Conservation (phyloP, 2,113 vertebrate genomes). For the Athene noctua region DNA sequence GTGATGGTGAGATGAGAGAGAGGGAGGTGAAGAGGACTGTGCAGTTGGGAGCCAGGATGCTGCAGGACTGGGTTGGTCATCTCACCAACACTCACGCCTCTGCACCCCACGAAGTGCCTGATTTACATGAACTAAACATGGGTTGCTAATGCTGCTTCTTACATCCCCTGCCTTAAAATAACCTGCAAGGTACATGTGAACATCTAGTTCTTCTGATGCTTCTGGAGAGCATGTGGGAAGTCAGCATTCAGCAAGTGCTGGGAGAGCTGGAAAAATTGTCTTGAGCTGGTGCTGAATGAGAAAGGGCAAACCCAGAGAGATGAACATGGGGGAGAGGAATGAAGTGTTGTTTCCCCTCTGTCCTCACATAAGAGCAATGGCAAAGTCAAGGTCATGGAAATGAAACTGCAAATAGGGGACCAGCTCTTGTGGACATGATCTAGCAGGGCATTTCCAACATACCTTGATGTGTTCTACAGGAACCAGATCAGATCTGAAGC, state of each 20-base stretch:
- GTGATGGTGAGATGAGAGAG: not conserved
- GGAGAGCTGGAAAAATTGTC: not conserved
- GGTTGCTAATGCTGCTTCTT: not conserved
- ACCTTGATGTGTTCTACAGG: not conserved
- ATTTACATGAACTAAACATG: not conserved
- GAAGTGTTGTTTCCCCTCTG: not conserved
- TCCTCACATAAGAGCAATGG: not conserved
- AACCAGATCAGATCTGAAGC: not conserved
- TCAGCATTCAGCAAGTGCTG: not conserved
- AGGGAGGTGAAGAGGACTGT: not conserved
- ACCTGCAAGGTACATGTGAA: not conserved
- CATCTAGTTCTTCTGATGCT: not conserved
- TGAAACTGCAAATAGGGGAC: not conserved
- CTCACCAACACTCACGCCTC: not conserved
- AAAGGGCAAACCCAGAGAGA: not conserved
- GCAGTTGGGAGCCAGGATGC: not conserved
- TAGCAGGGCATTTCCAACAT: not conserved
- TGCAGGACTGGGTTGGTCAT: not conserved
- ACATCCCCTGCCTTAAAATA: not conserved
- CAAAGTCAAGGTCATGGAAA: not conserved
- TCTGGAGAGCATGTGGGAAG: not conserved
- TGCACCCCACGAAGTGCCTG: rapidly evolving
- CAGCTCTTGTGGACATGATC: not conserved
- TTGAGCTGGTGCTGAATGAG: not conserved
- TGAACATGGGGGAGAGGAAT: not conserved